These are phyloP conservation scores for Laticauda colubrina DNA, from an alignment of 2,113 vertebrate genomes.

Conservation along the genomic window DNA sequence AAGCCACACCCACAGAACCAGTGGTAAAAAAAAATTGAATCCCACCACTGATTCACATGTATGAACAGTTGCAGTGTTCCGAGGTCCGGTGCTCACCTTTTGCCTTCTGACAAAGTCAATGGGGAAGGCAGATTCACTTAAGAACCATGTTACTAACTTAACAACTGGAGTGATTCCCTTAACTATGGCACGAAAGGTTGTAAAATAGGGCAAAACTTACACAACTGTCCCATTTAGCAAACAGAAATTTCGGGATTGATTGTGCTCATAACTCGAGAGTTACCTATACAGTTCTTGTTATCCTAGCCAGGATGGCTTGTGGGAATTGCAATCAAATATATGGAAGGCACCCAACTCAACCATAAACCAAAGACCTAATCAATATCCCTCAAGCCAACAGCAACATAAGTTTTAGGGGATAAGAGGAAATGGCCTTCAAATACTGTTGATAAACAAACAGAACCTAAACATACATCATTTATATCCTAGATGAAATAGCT, in stretches of 20 bases:
- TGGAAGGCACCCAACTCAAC: background rate
- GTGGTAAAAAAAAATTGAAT: too few species aligned
- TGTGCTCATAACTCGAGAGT: background rate
- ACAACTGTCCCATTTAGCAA: background rate
- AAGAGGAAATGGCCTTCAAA: slow-evolving; percentile 10
- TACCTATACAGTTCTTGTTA: background rate
- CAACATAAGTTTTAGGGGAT: slow-evolving; percentile 7
- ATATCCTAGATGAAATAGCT: background rate
- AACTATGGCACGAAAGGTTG: background rate
- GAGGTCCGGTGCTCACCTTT: too few species aligned
- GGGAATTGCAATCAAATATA: background rate
- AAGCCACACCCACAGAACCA: too few species aligned
- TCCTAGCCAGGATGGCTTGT: background rate
- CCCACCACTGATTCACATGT: too few species aligned
- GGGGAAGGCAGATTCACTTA: too few species aligned
- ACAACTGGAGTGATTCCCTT: background rate
- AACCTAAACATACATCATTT: background rate
- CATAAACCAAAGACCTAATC: background rate
- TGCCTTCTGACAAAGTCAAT: too few species aligned
- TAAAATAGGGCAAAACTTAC: too few species aligned
- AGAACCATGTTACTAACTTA: too few species aligned
- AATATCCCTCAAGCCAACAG: background rate
- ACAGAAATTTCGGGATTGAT: background rate
- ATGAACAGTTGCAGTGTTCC: too few species aligned
- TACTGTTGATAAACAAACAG: background rate